phyloP scores from a whole-genome alignment of 2,113 vertebrate species.

The Xiphorhynchus elegans region DNA sequence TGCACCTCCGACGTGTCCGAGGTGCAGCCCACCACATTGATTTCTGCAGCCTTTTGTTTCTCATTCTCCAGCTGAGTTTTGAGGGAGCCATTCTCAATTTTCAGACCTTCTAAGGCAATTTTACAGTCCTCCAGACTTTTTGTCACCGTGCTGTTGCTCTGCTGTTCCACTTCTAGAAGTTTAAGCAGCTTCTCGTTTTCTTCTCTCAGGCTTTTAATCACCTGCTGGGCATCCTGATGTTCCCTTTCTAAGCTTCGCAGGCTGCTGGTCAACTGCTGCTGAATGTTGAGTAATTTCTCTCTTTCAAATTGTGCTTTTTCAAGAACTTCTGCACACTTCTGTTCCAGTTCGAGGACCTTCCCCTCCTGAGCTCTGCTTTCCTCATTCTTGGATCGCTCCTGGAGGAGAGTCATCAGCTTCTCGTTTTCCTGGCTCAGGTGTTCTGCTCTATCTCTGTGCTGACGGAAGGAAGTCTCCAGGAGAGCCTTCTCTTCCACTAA shows the following conservation, averaged over 20 bases:
- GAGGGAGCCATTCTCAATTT: conserved; percentile 84
- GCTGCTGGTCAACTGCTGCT: conserved; percentile 93
- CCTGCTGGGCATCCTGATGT: conserved; percentile 84
- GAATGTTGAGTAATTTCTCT: conserved; percentile 93
- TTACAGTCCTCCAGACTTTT: conserved; percentile 80
- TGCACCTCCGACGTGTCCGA: conserved; percentile 81
- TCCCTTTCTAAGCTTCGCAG: conserved; percentile 88
- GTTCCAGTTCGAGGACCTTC: conserved; percentile 86
- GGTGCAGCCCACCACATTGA: conserved; percentile 76
- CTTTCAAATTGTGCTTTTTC: conserved; percentile 91
- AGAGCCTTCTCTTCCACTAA: conserved; percentile 88
- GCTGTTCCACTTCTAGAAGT: conserved; percentile 79
- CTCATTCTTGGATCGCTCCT: conserved; percentile 83
- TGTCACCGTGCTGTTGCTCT: conserved; percentile 53
- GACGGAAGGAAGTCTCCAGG: conserved; percentile 88
- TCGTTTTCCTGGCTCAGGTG: conserved; percentile 91
- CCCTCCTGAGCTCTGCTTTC: conserved; percentile 75
- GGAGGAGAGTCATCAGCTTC: conserved; percentile 79
- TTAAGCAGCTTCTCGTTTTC: conserved; percentile 81
- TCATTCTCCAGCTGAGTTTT: conserved; percentile 86
- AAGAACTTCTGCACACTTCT: conserved; percentile 85
- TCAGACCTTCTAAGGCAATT: conserved; percentile 77
- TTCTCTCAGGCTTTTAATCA: conserved; percentile 78
- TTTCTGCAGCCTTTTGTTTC: conserved; percentile 82
- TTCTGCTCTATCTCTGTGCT: conserved; percentile 89